These are phyloP conservation scores for Amniataba percoides DNA, from an alignment of 2,797 vertebrate genomes.

Conservation along the genomic window DNA sequence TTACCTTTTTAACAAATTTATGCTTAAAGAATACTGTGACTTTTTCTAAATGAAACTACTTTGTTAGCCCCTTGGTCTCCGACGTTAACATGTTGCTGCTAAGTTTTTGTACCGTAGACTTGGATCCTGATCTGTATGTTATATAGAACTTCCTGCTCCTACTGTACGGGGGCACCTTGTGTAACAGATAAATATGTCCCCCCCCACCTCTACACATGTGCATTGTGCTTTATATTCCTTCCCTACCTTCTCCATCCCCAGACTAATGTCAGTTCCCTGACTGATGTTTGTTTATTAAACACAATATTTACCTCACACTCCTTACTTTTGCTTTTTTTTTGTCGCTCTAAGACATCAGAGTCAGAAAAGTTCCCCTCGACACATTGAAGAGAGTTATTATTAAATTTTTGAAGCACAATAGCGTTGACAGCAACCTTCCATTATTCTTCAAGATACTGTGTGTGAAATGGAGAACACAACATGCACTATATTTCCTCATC, in stretches of 20 bases:
- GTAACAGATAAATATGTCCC: slow-evolving; percentile 90
- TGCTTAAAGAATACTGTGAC: slow-evolving; percentile 93
- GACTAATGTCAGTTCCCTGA: slow-evolving; percentile 96
- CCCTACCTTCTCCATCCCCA: slow-evolving; percentile 81
- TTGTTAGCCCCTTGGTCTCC: slow-evolving; percentile 92
- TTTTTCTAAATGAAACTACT: slow-evolving; percentile 95
- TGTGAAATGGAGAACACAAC: background rate
- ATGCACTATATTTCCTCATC: background rate
- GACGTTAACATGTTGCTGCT: slow-evolving; percentile 99
- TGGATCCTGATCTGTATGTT: slow-evolving; percentile 91
- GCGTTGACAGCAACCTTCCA: background rate
- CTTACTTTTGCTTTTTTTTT: slow-evolving; percentile 66
- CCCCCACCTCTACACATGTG: slow-evolving; percentile 86
- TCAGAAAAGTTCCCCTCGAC: background rate
- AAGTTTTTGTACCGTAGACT: slow-evolving; percentile 90
- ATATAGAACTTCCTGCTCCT: slow-evolving; percentile 91
- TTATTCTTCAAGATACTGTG: background rate
- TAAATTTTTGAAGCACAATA: slow-evolving; percentile 11
- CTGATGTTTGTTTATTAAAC: slow-evolving; percentile 99
- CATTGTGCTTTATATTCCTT: slow-evolving; percentile 89
- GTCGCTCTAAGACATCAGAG: background rate
- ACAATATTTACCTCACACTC: slow-evolving; percentile 93
- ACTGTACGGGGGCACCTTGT: slow-evolving; percentile 91
- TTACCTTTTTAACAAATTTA: slow-evolving; percentile 92
- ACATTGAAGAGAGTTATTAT: background rate